phyloP scores from a whole-genome alignment of 2,888 invertebrate genomes.

The Cotesia congregata region DNA sequence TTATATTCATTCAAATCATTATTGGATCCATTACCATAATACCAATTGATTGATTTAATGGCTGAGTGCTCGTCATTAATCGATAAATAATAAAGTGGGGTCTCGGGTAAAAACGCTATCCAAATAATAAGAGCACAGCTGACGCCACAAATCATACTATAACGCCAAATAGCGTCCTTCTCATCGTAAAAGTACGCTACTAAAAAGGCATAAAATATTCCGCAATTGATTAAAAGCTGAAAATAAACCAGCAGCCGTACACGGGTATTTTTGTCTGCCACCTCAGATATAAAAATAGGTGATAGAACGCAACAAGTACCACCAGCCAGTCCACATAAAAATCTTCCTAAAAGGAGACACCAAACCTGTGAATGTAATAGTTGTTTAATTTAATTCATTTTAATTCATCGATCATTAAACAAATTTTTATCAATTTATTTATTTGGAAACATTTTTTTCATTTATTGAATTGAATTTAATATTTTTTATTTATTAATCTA shows the following conservation, averaged over 20 bases:
- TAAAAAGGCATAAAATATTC: conserved; percentile 60
- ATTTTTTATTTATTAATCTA: too few species aligned
- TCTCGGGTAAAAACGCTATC: conserved; percentile 56
- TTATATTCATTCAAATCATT: conserved; percentile 55
- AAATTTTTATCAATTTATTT: too few species aligned
- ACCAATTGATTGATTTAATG: conserved; percentile 54
- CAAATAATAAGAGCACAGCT: conserved; percentile 54
- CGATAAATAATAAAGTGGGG: conserved; percentile 55
- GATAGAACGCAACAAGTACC: conserved; percentile 57
- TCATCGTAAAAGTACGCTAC: conserved; percentile 47
- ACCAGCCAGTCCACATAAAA: conserved; percentile 57
- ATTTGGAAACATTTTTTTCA: too few species aligned
- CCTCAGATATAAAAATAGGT: conserved; percentile 62
- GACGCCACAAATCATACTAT: conserved; percentile 58
- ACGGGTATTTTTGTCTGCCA: conserved; percentile 56
- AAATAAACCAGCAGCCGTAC: conserved; percentile 57
- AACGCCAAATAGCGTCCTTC: conserved; percentile 49
- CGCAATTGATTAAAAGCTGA: conserved; percentile 60
- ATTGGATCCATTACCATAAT: conserved; percentile 49
- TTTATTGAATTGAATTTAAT: too few species aligned
- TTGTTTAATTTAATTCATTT: neutral
- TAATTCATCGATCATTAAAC: too few species aligned
- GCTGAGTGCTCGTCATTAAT: conserved; percentile 54
- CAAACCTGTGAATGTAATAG: conserved; percentile 42
- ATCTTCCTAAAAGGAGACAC: conserved; percentile 56